phyloP scores from a whole-genome alignment of 1,140 invertebrate genomes.

The Drosophila repletoides region DNA sequence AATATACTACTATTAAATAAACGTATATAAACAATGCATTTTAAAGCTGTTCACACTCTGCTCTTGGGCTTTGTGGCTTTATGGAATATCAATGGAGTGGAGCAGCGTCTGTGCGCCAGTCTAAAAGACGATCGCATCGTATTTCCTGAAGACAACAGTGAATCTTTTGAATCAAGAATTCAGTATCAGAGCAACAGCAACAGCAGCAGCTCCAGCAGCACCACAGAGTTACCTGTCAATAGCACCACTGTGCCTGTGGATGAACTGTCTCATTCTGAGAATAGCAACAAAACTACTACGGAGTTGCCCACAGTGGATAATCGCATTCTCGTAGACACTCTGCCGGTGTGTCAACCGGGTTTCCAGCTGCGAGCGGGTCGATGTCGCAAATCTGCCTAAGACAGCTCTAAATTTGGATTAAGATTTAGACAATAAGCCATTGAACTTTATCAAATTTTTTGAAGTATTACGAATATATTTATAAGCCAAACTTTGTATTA shows the following conservation, averaged over 20 bases:
- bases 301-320: slow-evolving; percentile 34
- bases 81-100: neutral
- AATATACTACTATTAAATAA: neutral
- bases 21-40: slow-evolving; percentile 20
- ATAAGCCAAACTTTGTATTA: too few species aligned
- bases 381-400: slow-evolving; percentile 50
- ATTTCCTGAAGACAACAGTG: slow-evolving; percentile 40
- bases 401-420: neutral
- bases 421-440: too few species aligned
- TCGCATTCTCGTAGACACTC: slow-evolving; percentile 52
- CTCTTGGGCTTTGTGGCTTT: slow-evolving; percentile 8
- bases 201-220: neutral
- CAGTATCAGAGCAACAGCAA: neutral
- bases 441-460: too few species aligned
- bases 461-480: too few species aligned
- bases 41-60: neutral
- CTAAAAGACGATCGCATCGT: slow-evolving; percentile 52
- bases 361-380: slow-evolving; percentile 45
- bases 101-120: neutral
- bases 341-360: slow-evolving; percentile 33
- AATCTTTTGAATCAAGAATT: neutral
- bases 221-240: neutral
- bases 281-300: slow-evolving; percentile 6
- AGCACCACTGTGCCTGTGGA: neutral
- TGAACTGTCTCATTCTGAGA: neutral